phyloP scores from a whole-genome alignment of 2,888 invertebrate genomes.

The Machimus rusticus region DNA sequence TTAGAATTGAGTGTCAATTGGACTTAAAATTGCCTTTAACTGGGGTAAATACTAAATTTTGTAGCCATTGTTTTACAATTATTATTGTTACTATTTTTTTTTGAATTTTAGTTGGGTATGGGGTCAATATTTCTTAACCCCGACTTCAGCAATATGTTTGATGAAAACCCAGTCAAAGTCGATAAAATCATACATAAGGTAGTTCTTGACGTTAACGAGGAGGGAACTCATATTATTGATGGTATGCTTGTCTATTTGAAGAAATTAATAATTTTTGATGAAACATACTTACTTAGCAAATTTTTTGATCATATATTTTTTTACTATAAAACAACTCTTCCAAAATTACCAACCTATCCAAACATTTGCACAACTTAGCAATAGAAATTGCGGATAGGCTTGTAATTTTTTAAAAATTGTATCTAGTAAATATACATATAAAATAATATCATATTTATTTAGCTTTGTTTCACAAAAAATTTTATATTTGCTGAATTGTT shows the following conservation, averaged over 20 bases:
- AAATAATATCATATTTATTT: too few species aligned
- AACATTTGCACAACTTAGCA: background rate
- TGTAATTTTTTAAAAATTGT: background rate
- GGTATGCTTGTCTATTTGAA: background rate
- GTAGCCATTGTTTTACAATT: background rate
- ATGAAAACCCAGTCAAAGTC: background rate
- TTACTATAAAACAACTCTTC: background rate
- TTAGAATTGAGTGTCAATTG: constrained; percentile 66
- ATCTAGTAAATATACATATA: too few species aligned
- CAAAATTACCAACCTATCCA: background rate
- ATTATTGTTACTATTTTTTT: background rate
- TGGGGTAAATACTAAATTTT: background rate
- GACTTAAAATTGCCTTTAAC: constrained; percentile 67
- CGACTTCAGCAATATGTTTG: background rate
- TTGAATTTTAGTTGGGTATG: constrained; percentile 3
- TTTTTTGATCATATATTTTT: background rate
- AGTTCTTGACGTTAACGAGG: background rate
- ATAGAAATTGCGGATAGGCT: background rate
- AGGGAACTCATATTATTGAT: background rate
- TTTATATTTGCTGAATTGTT: background rate
- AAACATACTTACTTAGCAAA: background rate
- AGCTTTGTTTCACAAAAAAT: background rate
- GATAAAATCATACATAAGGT: constrained; percentile 18
- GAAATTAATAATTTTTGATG: background rate
- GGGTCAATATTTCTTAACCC: background rate